Base-by-base conservation (phyloP, 2,888 invertebrate species). In the Hecatera dysodea region DNA sequence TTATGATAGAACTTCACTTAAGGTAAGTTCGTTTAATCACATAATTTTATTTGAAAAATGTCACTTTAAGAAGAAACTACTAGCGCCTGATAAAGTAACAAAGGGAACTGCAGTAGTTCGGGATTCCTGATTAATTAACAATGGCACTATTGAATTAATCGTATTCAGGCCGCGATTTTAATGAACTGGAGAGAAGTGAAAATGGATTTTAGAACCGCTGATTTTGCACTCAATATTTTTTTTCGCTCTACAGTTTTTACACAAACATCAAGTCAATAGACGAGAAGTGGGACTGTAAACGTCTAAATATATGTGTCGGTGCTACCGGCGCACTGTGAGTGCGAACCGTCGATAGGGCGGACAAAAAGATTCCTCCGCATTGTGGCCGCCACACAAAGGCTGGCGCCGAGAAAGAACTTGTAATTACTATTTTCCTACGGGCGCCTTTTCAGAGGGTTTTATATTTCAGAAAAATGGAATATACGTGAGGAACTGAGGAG, bases 371-470 rank as follows among this genome's bases (percentile, higher is more conserved):
- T 95, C 95, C 94, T 88, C 89, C 84, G 90, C 92, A 95, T 96
- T 96, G 96, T 95, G 92, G 86, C 74, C 82, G 78, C 75, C 78
- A 88, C 91, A 96, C 96, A 95, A 95, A 95, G 87, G 91, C 88
- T 83, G 88, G 87, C 89, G 85, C 83, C 89, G 88, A 88, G 93
- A 91, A 90, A 90, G 92, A 93, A 94, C 92, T 95, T 96, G 95
- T 95, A 96, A 96, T 96, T 96, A 96, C 95, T 94, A 94, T 94
- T 95, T 95, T 94, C 94, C 95, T 93, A 92, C 91, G 89, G 86
- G 89, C 90, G 90, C 90, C 94, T 93, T 95, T 94, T 94, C 93
- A 93, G 87, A 86, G 80, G 91, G 89, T 92, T 90, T n/a, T 93
- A 93, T 94, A 94, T 94, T 95, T 94, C 93, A 92, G 88, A 90